Base-by-base conservation (phyloP, 2,113 vertebrate species). In the Chitala chitala region DNA sequence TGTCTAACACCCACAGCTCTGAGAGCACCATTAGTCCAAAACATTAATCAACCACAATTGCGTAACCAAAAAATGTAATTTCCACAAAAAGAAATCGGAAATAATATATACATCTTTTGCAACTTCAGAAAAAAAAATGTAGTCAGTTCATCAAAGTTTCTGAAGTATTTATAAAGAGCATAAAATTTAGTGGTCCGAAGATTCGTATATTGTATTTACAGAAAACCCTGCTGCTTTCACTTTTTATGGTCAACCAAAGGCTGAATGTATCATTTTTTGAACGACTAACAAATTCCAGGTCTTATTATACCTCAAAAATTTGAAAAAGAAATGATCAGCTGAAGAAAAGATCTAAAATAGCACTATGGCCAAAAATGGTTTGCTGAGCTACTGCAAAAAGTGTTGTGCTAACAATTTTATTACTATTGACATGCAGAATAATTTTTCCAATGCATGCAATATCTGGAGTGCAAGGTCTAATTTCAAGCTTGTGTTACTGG, bases 31-130 rank as follows among this genome's bases (percentile, higher is more conserved):
- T 83, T 87, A 89, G 88, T 89, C 78, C 74, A 82, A 84, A 63
- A n/a, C 38, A 85, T 82, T 83, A 87, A 88, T 87, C 83, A 86
- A 87, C n/a, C n/a, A 88, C 78, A 78, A 79, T 72, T 81, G n/a
- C 38, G 80, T 53, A 81, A 82, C 86, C 83, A 84, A 89, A 86
- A 84, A 82, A 24, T n/a, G n/a, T 82, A 83, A 85, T 76, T 50
- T 78, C 80, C 73, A 78, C 72, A 81, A 75, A 79, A 73, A 75
- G 72, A 61, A 65, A 71, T 80, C 71, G 74, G 76, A 79, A 79
- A 76, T 77, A 81, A 78, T 63, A 29, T 63, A 50, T 51, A n/a
- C 10, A 40, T n/a, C 22, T 51, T 15, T 51, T 48, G 44, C 24
- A 69, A 65, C 46, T n/a, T n/a, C n/a, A n/a, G n/a, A n/a, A n/a